Base-by-base conservation (phyloP, 2,888 invertebrate genomes). In the Apotomis turbidana region DNA sequence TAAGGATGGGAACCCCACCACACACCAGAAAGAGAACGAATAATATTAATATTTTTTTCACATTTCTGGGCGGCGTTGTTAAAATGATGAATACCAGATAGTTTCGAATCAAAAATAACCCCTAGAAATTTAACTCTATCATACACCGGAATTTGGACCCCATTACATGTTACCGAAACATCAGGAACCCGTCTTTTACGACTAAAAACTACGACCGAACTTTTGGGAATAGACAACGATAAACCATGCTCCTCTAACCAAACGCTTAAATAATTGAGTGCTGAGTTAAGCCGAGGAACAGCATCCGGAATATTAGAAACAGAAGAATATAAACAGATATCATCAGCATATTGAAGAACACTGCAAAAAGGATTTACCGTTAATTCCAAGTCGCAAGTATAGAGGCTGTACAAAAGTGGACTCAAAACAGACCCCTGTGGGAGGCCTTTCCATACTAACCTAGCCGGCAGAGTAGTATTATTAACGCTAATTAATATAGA, bases 311-410 rank as follows among this genome's bases (percentile, higher is more conserved):
- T 58, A 6, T 68, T 59, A 0, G 52, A 4, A 6, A 6, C 36
- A 4, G 66, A 15, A 0, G 67, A n/a, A 36, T 78, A 80, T 0
- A 79, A 54, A 2, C 71, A 73, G 4, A 79, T 8, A 51, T 80
- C 80, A 74, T 79, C 79, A 0, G 80, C 81, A 68, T 79, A 80
- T 61, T 79, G 80, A 4, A 81, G 55, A 0, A 79, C 52, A 1
- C 75, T n/a, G 41, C 75, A 75, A 36, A 61, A 67, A 6, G 51
- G n/a, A 6, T 63, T 61, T 0, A 77, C 49, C 6, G 61, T 5
- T 5, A 8, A 0, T 1, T 78, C 76, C 3, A 79, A 58, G 15
- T 80, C 77, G 54, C 13, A 61, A 0, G 78, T 78, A 46, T 78
- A 80, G 0, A 78, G 13, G 51, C 68, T 78, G 46, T 76, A 79